Percentiles rank a stretch among this genome's conserved stretches.
phyloP scores from a whole-genome alignment of 2,113 vertebrate species.

The Alouatta palliata region DNA sequence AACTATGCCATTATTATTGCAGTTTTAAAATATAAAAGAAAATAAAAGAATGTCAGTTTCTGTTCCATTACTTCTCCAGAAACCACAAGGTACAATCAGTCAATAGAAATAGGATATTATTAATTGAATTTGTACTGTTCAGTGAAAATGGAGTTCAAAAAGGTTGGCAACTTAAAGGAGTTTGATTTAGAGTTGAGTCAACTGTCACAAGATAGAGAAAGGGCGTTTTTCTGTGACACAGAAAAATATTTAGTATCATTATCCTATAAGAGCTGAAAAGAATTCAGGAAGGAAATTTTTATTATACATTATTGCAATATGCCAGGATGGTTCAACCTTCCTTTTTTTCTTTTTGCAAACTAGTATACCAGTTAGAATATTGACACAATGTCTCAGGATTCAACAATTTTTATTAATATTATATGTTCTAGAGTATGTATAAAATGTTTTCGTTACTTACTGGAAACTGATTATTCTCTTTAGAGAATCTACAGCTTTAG shows the following conservation, averaged over 20 bases:
- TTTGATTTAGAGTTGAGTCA: constrained; percentile 28
- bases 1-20: not conserved
- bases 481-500: no score
- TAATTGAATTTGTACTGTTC: constrained; percentile 51
- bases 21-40: not conserved
- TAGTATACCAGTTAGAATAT: not conserved
- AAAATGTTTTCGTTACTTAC: not conserved
- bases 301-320: not conserved
- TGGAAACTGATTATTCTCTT: no score
- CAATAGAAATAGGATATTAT: constrained; percentile 28
- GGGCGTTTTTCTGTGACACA: not conserved
- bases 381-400: not conserved
- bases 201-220: not conserved
- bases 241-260: not conserved
- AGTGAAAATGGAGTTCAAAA: constrained; percentile 5
- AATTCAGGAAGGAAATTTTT: not conserved
- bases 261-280: not conserved
- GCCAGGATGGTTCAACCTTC: not conserved
- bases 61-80: constrained; percentile 12
- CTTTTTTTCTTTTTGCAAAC: not conserved
- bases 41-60: not conserved
- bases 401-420: not conserved
- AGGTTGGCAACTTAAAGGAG: not conserved
- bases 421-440: not conserved
- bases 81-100: not conserved